Evolutionary conservation across 2,797 vertebrate genomes (phyloP), one percentile per base, ranked within the genome.

Genomic region (Acipenser ruthenus): DNA sequence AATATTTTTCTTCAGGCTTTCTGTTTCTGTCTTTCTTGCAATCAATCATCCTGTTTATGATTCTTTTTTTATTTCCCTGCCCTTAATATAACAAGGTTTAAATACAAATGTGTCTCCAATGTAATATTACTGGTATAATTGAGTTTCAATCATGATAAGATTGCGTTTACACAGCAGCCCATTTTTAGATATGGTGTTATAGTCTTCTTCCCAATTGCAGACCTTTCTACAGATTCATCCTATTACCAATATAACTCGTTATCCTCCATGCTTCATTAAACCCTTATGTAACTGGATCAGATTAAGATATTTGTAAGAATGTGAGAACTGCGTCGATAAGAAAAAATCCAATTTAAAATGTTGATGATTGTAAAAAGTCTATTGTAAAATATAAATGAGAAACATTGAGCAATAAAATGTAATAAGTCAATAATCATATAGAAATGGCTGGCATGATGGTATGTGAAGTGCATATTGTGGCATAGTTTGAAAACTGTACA

Each of bases 1-100:
- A 49, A 67, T 67, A 66, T 69, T 63, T 63, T 69, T 70, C 64
- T 72, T 63, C 59, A 58, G 67, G 68, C 18, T 50, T 49, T 2
- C 63, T 13, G 13, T 37, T 12, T 63, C 37, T 49, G 11, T 56
- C 18, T 10, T 18, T 50, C 52, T 70, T 47, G 10, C 18, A 52
- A 49, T 49, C 12, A 12, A 56, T 58, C 47, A 49, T 18, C 55
- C 49, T 49, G 58, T n/a, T 58, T 37, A 12, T 13, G 49, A 59
- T 60, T 50, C 18, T 49, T 59, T 18, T 50, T 66, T 8, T 48
- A 50, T 48, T 62, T 47, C 48, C 51, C 48, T 23, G 37, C 62
- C 52, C 59, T n/a, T 66, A 56, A 60, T 63, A 66, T 56, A n/a
- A 10, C 8, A 13, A 63, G 52, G 52, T 60, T 60, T 65, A 60